A percentile compares a stretch with the other conserved stretches of the same genome.
Evolutionary conservation across 2,113 vertebrate genomes (phyloP).

Genomic region (Callaeas wilsoni): DNA sequence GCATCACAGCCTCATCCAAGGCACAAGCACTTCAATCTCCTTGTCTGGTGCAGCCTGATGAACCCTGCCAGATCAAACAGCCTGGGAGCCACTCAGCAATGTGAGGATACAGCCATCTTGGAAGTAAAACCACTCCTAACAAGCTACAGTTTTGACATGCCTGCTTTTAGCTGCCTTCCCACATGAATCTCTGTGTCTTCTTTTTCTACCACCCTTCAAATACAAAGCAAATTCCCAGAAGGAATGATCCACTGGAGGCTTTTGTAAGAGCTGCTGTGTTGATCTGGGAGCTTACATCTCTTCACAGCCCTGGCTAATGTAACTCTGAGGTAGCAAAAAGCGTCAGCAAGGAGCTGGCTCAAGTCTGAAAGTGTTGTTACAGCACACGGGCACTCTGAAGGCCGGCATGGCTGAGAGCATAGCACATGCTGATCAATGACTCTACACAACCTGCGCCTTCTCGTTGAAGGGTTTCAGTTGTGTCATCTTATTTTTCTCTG

Average conservation of each 20-base stretch:
- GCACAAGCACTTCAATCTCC: not conserved
- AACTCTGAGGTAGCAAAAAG: not conserved
- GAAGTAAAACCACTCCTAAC: not conserved
- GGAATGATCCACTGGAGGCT: not conserved
- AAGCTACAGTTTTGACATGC: not conserved
- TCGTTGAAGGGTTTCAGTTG: not conserved
- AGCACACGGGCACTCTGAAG: not conserved
- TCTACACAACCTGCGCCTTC: rapidly evolving
- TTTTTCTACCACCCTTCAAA: not conserved
- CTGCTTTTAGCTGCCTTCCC: not conserved
- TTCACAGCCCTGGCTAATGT: rapidly evolving
- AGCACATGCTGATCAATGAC: rapidly evolving
- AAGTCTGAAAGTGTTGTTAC: not conserved
- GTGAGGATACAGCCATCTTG: not conserved
- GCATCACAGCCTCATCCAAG: not conserved
- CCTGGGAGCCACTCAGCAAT: rapidly evolving
- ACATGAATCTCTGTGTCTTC: not conserved
- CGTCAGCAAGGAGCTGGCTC: not conserved
- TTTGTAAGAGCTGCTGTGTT: not conserved
- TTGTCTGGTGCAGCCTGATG: not conserved
- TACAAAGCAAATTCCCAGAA: not conserved
- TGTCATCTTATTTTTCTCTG: not conserved
- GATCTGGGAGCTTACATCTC: not conserved
- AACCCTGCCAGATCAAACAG: not conserved
- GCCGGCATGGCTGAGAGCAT: not conserved